phyloP scores from a whole-genome alignment of 1,140 invertebrate species.

The Phortica variegata region DNA sequence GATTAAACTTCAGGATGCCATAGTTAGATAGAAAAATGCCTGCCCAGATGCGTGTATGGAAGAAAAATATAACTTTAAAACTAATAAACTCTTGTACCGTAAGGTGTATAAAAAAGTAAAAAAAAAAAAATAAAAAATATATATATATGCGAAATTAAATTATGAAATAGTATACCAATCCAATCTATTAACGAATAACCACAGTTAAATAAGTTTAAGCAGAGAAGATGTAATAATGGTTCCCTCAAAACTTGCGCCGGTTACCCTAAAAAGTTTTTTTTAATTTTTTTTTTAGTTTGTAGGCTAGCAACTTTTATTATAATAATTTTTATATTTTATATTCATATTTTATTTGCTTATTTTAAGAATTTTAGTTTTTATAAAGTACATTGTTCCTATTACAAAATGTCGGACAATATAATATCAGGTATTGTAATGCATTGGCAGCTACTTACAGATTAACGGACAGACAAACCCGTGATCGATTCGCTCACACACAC shows the following conservation, averaged over 20 bases:
- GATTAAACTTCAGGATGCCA: constrained; percentile 34
- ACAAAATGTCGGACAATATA: too few relatives aligned
- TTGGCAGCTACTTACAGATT: too few relatives aligned
- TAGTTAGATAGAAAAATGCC: constrained; percentile 54
- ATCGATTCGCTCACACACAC: too few relatives aligned
- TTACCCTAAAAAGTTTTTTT: constrained; percentile 40
- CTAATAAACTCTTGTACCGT: constrained; percentile 1
- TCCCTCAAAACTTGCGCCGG: constrained; percentile 45
- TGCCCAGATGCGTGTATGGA: constrained; percentile 45
- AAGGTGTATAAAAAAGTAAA: constrained; percentile 9
- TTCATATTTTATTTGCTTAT: too few relatives aligned
- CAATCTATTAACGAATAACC: constrained; percentile 20
- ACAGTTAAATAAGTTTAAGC: constrained; percentile 17
- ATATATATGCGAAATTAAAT: constrained; percentile 6
- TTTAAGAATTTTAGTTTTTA: too few relatives aligned
- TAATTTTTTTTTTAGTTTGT: constrained; percentile 18
- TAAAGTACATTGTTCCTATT: too few relatives aligned
- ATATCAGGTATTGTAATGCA: too few relatives aligned
- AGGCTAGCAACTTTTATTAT: too few relatives aligned
- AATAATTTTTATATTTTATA: too few relatives aligned
- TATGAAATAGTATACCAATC: constrained; percentile 19
- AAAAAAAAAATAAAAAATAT: constrained; percentile 14
- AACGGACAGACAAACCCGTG: too few relatives aligned
- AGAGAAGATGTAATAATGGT: not conserved
- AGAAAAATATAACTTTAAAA: constrained; percentile 26